A percentile compares a stretch with the other conserved stretches of the same genome.
phyloP scores from a whole-genome alignment of 1,140 invertebrate species.

The Cotesia vestalis region DNA sequence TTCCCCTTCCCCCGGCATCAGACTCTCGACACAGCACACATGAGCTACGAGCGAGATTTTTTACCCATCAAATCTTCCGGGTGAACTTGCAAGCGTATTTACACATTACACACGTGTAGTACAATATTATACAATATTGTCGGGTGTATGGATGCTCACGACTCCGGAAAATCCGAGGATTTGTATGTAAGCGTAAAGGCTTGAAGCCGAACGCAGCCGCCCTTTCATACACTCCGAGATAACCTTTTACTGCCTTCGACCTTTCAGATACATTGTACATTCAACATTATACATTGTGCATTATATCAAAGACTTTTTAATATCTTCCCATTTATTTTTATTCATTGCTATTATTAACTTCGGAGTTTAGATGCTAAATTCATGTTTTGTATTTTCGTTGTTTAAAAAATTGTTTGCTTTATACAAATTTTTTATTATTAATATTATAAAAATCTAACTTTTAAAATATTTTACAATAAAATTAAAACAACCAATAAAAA shows the following conservation, averaged over 20 bases:
- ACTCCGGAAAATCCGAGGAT: constrained; percentile 36
- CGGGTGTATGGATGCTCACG: constrained; percentile 18
- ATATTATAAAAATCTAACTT: too few relatives aligned
- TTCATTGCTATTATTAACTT: too few relatives aligned
- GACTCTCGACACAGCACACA: not conserved
- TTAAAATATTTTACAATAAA: too few relatives aligned
- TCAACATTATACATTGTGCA: not conserved
- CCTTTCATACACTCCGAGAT: not conserved
- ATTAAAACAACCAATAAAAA: too few relatives aligned
- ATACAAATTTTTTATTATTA: too few relatives aligned
- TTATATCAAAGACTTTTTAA: not conserved
- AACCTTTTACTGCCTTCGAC: constrained; percentile 14
- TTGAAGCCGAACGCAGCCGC: constrained; percentile 8
- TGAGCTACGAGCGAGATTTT: constrained; percentile 3
- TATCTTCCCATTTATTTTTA: too few relatives aligned
- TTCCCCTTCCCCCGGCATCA: not conserved
- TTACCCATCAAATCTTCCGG: constrained; percentile 33
- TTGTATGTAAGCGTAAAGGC: constrained; percentile 28
- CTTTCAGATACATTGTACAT: not conserved
- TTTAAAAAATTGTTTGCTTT: too few relatives aligned
- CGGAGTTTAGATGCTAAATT: too few relatives aligned
- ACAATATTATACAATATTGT: constrained; percentile 7
- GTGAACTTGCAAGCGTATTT: constrained; percentile 5
- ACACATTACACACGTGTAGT: constrained; percentile 7
- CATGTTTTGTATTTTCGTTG: too few relatives aligned